These are phyloP conservation scores for Spheniscus mendiculus DNA, from an alignment of 2,113 vertebrate genomes.

Conservation along the genomic window DNA sequence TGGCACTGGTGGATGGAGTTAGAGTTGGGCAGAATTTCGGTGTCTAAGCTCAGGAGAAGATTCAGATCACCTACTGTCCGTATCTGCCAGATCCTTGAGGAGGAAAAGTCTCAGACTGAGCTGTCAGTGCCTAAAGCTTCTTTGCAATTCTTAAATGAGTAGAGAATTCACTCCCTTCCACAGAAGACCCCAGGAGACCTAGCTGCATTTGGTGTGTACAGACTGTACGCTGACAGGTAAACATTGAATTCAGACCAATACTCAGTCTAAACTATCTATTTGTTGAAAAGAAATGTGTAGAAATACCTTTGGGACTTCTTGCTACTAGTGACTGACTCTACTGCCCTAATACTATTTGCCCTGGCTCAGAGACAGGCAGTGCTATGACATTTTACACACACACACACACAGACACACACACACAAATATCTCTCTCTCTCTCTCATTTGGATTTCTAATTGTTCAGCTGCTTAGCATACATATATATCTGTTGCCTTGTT, in stretches of 20 bases:
- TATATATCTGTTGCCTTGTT: not conserved
- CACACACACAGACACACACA: fast-evolving
- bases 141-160: not conserved
- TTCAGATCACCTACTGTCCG: not conserved
- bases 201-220: not conserved
- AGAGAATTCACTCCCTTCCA: not conserved
- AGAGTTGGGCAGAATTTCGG: not conserved
- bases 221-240: not conserved
- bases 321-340: not conserved
- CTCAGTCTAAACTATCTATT: not conserved
- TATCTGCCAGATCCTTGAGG: not conserved
- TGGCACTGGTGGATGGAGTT: not conserved
- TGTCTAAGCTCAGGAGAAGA: not conserved
- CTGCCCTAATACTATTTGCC: not conserved
- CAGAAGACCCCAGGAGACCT: not conserved
- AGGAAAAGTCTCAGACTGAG: not conserved
- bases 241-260: not conserved
- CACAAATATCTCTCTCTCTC: too few species aligned
- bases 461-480: not conserved
- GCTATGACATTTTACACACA: not conserved
- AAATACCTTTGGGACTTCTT: not conserved
- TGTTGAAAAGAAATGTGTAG: not conserved
- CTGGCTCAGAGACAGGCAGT: not conserved
- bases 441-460: not conserved
- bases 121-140: not conserved